phyloP scores from a whole-genome alignment of 2,888 invertebrate genomes.

The Labia minor region DNA sequence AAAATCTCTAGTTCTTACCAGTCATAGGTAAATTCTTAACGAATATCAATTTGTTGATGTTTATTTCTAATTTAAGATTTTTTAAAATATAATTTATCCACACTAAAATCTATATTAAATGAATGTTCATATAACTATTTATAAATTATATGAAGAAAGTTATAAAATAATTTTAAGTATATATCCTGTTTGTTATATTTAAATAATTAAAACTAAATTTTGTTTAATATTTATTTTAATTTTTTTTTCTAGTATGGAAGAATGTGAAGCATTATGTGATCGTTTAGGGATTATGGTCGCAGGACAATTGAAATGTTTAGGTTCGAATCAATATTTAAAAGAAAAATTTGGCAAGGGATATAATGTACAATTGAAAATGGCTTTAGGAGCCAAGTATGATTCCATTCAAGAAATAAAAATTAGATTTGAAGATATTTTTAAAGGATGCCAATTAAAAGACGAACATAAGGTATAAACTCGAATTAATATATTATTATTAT shows the following conservation, averaged over 20 bases:
- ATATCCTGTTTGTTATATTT: too few species aligned
- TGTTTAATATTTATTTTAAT: conserved; percentile 21
- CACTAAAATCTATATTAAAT: too few species aligned
- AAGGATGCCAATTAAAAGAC: conserved; percentile 51
- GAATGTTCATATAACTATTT: too few species aligned
- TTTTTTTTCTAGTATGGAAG: conserved; percentile 70
- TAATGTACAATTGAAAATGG: conserved; percentile 45
- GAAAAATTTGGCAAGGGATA: conserved; percentile 58
- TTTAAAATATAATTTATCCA: too few species aligned
- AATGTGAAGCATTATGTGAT: conserved; percentile 70
- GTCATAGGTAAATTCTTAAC: conserved; percentile 60
- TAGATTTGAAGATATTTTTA: conserved; percentile 43
- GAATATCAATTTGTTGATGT: too few species aligned
- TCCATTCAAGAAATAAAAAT: conserved; percentile 39
- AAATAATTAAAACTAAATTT: not conserved
- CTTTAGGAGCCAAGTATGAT: conserved; percentile 23
- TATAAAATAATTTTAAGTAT: too few species aligned
- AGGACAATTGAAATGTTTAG: conserved; percentile 62
- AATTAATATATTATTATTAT: too few species aligned
- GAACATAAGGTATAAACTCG: conserved; percentile 57
- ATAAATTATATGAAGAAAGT: too few species aligned
- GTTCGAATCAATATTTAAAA: conserved; percentile 60
- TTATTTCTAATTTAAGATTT: too few species aligned
- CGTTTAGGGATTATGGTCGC: conserved; percentile 66
- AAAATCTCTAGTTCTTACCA: conserved; percentile 54